Percentiles rank a stretch among this genome's conserved stretches.
phyloP scores from a whole-genome alignment of 64 coral and sea anemone species.

The Montipora sp. region DNA sequence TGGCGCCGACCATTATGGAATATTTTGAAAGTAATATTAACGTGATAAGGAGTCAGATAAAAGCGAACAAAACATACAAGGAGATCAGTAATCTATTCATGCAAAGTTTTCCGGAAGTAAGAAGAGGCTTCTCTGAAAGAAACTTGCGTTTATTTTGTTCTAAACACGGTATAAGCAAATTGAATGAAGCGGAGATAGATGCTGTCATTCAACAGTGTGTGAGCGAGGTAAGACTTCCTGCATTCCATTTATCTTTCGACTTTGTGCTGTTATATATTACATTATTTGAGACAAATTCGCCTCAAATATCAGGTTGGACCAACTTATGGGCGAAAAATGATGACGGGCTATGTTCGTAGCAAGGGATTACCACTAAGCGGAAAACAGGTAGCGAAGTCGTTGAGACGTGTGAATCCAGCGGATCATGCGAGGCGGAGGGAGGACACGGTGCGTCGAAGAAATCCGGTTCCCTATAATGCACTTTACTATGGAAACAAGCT shows the following conservation, averaged over 20 bases:
- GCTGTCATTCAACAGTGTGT: constrained; percentile 41
- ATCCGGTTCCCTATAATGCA: constrained; percentile 66
- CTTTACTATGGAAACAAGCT: constrained; percentile 76
- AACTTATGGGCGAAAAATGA: constrained; percentile 66
- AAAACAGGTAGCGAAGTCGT: constrained; percentile 36
- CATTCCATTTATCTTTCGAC: not conserved
- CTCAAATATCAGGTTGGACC: constrained; percentile 60
- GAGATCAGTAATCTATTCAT: not conserved
- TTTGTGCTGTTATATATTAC: not conserved
- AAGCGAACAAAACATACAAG: too few relatives aligned
- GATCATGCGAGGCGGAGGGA: constrained; percentile 64
- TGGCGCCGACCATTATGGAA: too few relatives aligned
- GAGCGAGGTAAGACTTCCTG: constrained; percentile 30
- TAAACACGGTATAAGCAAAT: constrained; percentile 43
- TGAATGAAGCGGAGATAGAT: constrained; percentile 51
- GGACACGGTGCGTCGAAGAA: constrained; percentile 52
- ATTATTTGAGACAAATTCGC: constrained; percentile 8
- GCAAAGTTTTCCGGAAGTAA: constrained; percentile 26
- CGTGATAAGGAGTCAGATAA: too few relatives aligned
- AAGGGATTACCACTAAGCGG: constrained; percentile 48
- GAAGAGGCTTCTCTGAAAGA: constrained; percentile 68
- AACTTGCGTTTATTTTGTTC: constrained; percentile 65
- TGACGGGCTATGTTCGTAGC: constrained; percentile 62
- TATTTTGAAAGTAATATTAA: too few relatives aligned
- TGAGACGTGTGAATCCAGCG: constrained; percentile 62